Conservation (phyloP, 2,113 vertebrate species). For the Pristiophorus japonicus region DNA sequence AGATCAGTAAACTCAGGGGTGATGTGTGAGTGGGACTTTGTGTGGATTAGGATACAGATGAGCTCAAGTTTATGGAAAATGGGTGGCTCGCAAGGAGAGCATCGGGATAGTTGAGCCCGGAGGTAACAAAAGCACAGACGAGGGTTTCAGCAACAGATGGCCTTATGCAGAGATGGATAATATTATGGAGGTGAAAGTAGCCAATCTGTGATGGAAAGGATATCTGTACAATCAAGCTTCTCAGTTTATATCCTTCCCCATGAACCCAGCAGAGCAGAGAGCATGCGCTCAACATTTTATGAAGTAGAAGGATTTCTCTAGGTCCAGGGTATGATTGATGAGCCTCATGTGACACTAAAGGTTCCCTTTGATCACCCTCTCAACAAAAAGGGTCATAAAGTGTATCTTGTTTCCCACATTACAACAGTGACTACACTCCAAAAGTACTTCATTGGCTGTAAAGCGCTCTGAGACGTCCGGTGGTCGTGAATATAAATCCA, state of each 20-base stretch:
- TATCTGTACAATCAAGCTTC: neutral
- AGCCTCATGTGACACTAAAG: neutral
- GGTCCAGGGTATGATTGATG: neutral
- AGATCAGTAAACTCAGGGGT: neutral
- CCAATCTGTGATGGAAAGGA: neutral
- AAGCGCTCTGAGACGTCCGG: too few species aligned
- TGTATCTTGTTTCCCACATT: too few species aligned
- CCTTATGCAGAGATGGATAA: neutral
- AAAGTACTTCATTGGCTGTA: too few species aligned
- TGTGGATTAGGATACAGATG: neutral
- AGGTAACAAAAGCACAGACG: neutral
- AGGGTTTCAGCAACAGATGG: neutral
- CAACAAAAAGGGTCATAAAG: neutral
- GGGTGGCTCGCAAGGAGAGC: neutral
- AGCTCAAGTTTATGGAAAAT: neutral
- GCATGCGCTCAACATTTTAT: neutral
- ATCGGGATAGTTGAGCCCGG: neutral
- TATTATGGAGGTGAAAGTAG: neutral
- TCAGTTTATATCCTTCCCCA: neutral
- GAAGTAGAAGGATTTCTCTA: neutral
- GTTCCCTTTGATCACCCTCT: neutral
- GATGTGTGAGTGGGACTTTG: too few species aligned
- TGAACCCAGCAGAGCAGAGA: neutral
- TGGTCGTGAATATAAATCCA: too few species aligned
- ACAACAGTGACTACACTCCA: too few species aligned